A percentile compares a stretch with the other conserved stretches of the same genome.
Conservation (phyloP, 2,888 invertebrate genomes). For the Disparrhopalites patrizii region DNA sequence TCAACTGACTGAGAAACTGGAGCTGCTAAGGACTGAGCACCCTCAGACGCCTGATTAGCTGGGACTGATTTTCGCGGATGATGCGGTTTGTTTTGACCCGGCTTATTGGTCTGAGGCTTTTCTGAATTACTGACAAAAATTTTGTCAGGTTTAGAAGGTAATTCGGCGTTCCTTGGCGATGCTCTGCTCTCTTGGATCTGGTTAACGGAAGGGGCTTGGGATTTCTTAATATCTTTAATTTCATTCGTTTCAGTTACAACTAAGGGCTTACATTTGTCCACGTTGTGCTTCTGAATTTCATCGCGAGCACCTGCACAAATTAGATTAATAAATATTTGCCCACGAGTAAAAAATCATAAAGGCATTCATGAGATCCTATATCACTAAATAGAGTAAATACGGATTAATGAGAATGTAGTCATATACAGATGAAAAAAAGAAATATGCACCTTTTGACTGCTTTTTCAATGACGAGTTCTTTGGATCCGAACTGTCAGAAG, state of each 20-base stretch:
- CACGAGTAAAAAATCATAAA: too few species aligned
- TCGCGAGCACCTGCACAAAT: background rate
- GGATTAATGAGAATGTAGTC: too few species aligned
- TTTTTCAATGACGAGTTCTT: background rate
- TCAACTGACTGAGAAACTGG: background rate
- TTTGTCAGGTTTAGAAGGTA: background rate
- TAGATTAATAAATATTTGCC: too few species aligned
- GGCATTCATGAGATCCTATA: too few species aligned
- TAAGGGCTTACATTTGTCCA: background rate
- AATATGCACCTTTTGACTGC: background rate
- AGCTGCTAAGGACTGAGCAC: constrained; percentile 1
- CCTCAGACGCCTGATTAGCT: background rate
- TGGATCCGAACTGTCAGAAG: background rate
- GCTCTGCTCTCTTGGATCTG: background rate
- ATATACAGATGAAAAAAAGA: too few species aligned
- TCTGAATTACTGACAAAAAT: background rate
- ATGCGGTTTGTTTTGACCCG: background rate
- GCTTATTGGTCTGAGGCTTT: background rate
- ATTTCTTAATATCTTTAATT: background rate
- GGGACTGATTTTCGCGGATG: background rate
- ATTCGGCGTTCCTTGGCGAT: background rate
- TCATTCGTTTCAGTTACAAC: background rate
- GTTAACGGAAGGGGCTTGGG: background rate
- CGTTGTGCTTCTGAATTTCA: background rate
- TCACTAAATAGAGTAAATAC: too few species aligned